Conservation (phyloP, 2,888 invertebrate species). For the Mythimna albipuncta region DNA sequence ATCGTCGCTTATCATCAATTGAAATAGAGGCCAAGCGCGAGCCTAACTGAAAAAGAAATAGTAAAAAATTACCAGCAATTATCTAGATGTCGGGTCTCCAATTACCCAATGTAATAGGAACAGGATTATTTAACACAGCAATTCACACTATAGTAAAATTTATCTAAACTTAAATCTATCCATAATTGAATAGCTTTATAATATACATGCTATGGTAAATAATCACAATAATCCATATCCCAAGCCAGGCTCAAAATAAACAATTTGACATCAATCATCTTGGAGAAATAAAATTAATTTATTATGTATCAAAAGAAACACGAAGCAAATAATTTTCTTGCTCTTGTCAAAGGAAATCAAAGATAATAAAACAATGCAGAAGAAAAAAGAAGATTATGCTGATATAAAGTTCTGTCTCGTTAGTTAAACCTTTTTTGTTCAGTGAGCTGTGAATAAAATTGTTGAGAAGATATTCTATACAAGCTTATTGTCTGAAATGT, state of each 20-base stretch:
- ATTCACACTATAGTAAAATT: slow-evolving; percentile 1
- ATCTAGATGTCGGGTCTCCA: too few relatives aligned
- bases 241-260: slow-evolving; percentile 25
- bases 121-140: neutral
- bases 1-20: too few relatives aligned
- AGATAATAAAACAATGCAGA: slow-evolving; percentile 19
- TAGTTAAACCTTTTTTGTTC: slow-evolving; percentile 39
- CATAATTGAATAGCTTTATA: neutral
- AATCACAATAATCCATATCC: slow-evolving; percentile 41
- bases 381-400: slow-evolving; percentile 4
- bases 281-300: slow-evolving; percentile 2
- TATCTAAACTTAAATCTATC: neutral
- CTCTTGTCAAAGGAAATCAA: slow-evolving; percentile 27
- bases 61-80: neutral
- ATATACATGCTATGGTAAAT: slow-evolving; percentile 26
- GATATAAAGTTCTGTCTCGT: slow-evolving; percentile 24
- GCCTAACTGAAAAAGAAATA: neutral
- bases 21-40: too few relatives aligned
- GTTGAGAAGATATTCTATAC: neutral
- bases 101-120: neutral
- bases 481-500: too few relatives aligned
- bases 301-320: neutral
- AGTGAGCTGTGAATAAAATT: slow-evolving; percentile 13
- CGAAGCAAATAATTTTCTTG: neutral
- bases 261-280: slow-evolving; percentile 30